Evolutionary conservation across 2,888 invertebrate species (phyloP).

Genomic region (Diarsia dahlii): DNA sequence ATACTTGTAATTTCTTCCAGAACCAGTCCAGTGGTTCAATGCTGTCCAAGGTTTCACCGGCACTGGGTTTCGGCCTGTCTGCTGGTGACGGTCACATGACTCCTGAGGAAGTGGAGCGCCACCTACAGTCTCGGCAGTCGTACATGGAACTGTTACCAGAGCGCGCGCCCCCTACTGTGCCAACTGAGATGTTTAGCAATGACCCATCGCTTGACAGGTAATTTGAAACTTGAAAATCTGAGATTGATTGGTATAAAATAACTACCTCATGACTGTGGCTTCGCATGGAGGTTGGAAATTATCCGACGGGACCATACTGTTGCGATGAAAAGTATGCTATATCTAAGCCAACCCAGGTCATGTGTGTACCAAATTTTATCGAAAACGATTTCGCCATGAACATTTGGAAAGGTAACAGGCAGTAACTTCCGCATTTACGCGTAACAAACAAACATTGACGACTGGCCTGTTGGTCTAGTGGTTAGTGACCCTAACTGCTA

Average conservation of each 20-base stretch:
- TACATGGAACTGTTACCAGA: constrained; percentile 95
- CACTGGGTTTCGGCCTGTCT: constrained; percentile 81
- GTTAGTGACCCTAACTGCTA: no score
- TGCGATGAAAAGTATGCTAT: background rate
- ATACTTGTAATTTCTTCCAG: constrained; percentile 76
- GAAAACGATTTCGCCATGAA: background rate
- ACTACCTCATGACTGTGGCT: background rate
- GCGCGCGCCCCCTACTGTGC: constrained; percentile 96
- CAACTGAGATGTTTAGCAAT: constrained; percentile 98
- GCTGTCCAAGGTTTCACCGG: constrained; percentile 90
- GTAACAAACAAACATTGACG: no score
- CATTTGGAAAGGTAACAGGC: background rate
- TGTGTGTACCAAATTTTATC: background rate
- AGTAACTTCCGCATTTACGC: no score
- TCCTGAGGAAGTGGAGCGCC: constrained; percentile 97
- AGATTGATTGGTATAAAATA: background rate
- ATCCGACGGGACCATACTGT: background rate
- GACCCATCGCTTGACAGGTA: constrained; percentile 97
- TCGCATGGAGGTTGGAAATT: background rate
- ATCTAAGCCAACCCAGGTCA: background rate
- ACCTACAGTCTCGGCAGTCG: constrained; percentile 95
- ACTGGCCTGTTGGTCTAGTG: no score
- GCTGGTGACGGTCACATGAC: constrained; percentile 95
- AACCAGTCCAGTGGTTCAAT: constrained; percentile 88
- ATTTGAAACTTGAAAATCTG: constrained; percentile 13